Evolutionary conservation across 2,888 invertebrate species (phyloP), one percentile per base, ranked within the genome.

Genomic region (Leptinotarsa juncta): DNA sequence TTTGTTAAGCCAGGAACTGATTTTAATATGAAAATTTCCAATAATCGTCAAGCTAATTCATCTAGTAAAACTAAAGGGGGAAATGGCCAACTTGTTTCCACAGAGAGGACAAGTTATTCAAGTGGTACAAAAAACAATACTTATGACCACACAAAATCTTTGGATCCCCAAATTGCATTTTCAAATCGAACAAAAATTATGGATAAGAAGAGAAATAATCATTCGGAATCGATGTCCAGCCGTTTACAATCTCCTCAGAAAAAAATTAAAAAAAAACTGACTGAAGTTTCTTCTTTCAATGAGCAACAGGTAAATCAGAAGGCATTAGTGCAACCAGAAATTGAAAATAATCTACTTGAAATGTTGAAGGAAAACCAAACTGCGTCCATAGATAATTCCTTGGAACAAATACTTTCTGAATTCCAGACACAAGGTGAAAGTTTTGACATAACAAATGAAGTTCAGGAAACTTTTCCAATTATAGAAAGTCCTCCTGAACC

Each of bases 401-500:
- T 53, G 49, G 67, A 68, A 20, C 32, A 68, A 15, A 55, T 67
- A 32, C 26, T 62, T 42, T n/a, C 42, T 3, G 62, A 62, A 42
- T 5, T 62, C n/a, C 32, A 57, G 20, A 7, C 57, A 4, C 18
- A 26, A 4, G 42, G 32, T 32, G 62, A 62, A 62, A 32, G 16
- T 32, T 4, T 62, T 62, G 32, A 42, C 10, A 10, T 42, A 42
- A 12, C 42, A 10, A 14, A 18, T 23, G 23, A 14, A 57, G 14
- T 23, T 23, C 23, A 57, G 23, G 42, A 62, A 42, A 62, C 62
- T 18, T 62, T 32, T 10, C 62, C 62, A n/a, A 62, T 62, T 42
- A n/a, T 62, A 32, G 62, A 62, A 62, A 32, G 62, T n/a, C 62
- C 62, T 12, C 12, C 62, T 62, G 62, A 62, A 7, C n/a, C 42